Evolutionary conservation across 2,113 vertebrate species (phyloP), one percentile per base, ranked within the genome.

Genomic region (Pterophyllum scalare): DNA sequence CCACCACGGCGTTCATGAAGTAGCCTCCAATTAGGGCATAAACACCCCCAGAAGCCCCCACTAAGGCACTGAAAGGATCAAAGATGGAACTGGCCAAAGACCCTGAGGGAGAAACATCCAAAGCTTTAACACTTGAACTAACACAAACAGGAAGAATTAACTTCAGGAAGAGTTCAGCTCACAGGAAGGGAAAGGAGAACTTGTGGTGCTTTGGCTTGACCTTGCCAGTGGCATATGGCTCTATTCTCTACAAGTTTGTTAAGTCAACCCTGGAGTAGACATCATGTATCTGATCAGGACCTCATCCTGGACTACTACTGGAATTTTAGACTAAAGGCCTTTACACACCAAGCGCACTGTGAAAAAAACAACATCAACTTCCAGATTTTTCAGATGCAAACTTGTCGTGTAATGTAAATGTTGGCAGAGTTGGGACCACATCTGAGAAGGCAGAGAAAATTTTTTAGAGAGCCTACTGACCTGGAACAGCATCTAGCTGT

Each of bases 41-140:
- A 56, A 97, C 97, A 2, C 97, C 97, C 28, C 97, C 97, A 8
- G 97, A 98, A 19, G 97, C 97, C 8, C 97, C 97, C 77, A 98
- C 97, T n/a, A 98, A 91, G 35, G 90, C 95, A 35, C 93, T 96
- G 79, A 86, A 72, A 2, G 97, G 97, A 84, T 98, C 97, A 95
- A 97, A 98, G 87, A 98, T 96, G 89, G 97, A 98, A 91, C 97
- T 98, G 59, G 96, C 96, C 79, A 98, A 92, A 46, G 97, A 98
- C 3, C 97, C 97, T 98, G 86, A 59, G 82, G 85, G 80, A 83
- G 5, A 93, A 82, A 31, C 38, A 80, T 7, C 4, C 86, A 78
- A 20, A 13, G 31, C n/a, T 74, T 76, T 24, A 17, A 12, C 26
- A 56, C 46, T 24, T 1, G 2, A n/a, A 77, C 8, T 0, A 46